A percentile compares a stretch with the other conserved stretches of the same genome.
phyloP scores from a whole-genome alignment of 2,888 invertebrate species.

The Labia minor region DNA sequence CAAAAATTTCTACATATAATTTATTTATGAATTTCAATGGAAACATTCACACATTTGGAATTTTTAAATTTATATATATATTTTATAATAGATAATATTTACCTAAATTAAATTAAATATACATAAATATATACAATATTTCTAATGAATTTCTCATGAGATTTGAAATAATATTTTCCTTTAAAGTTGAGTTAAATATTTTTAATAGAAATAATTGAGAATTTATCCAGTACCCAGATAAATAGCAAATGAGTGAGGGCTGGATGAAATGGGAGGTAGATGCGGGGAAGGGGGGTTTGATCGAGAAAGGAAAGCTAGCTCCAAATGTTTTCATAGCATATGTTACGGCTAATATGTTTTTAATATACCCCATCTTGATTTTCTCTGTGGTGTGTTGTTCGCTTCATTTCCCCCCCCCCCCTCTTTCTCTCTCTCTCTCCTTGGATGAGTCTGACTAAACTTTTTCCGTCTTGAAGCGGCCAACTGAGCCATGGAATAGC shows the following conservation, averaged over 20 bases:
- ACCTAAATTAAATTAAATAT: too few species aligned
- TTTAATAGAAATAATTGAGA: neutral
- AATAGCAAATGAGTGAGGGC: neutral
- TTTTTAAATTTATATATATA: too few species aligned
- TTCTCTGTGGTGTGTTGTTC: too few species aligned
- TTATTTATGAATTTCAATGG: too few species aligned
- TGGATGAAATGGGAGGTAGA: too few species aligned
- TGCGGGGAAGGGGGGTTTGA: neutral
- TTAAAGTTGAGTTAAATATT: too few species aligned
- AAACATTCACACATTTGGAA: too few species aligned
- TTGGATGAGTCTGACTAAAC: neutral
- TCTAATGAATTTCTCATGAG: too few species aligned
- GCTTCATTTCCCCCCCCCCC: neutral
- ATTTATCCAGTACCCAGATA: neutral
- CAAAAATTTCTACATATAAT: too few species aligned
- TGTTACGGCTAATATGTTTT: neutral
- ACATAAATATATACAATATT: too few species aligned
- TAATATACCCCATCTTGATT: neutral
- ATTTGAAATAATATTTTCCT: too few species aligned
- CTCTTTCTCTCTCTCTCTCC: neutral
- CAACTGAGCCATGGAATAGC: neutral
- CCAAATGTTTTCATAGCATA: neutral
- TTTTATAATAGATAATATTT: too few species aligned
- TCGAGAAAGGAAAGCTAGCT: neutral
- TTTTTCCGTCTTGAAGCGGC: neutral